Base-by-base conservation (phyloP, 2,113 vertebrate species). In the Bungarus multicinctus region DNA sequence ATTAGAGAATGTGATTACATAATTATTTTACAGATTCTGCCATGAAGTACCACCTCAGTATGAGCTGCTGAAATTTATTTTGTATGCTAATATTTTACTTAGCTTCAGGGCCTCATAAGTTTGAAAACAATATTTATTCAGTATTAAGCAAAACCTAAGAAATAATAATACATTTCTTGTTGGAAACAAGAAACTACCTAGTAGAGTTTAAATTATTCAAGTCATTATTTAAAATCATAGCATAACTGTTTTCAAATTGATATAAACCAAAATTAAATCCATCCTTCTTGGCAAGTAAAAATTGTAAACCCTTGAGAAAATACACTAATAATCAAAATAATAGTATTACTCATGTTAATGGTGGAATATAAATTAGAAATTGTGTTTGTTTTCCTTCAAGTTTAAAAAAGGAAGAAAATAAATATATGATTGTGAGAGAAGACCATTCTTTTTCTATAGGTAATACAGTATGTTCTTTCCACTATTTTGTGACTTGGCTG, bases 301-400 rank as follows among this genome's bases (percentile, higher is more conserved):
- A 39, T 88, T 34, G 81, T 34, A 69, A 39, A 69, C 47, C 52
- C 64, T 85, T 50, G 5, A 53, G 50, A 74, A 57, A 81, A 57
- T 45, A 55, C 16, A 74, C 69, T n/a, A n/a, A 39, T 74, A 18
- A 74, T 34, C 16, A 85, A 30, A 22, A 23, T 58, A 58, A 50
- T 87, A n/a, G 20, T 1, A 39, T 14, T 39, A 10, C 25, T 91
- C 20, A 30, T 20, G 8, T 6, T 54, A 45, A 4, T 39, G 69
- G 74, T 0, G 0, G 45, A 93, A 85, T 93, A 91, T 92, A 52
- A 69, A 64, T 87, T 2, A 55, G 89, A 92, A 87, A 1, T 85
- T 27, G 0, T 43, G 8, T 93, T 96, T 95, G 69, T 92, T 96
- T 95, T 93, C 54, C 90, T 94, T 85, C 88, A 23, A 7, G 0